Evolutionary conservation across 2,113 vertebrate genomes (phyloP).

Genomic region (Barbus barbus): DNA sequence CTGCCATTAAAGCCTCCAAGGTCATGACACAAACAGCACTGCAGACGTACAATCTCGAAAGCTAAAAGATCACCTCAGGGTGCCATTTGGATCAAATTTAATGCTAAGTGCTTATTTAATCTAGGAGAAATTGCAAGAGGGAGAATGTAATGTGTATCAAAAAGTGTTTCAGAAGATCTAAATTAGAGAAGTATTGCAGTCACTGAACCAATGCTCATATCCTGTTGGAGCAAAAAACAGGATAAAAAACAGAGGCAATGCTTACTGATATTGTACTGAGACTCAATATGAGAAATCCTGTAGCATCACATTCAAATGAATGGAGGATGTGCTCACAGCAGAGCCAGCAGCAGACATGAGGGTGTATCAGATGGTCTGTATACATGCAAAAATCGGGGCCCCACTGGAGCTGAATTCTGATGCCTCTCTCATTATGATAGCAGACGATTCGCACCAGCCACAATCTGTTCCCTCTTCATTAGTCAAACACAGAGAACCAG

Average conservation of each 20-base stretch:
- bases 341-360: background rate
- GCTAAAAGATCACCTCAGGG: background rate
- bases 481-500: slow-evolving; percentile 2
- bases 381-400: background rate
- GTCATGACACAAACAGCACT: background rate
- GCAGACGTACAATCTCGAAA: background rate
- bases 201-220: background rate
- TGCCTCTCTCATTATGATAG: background rate
- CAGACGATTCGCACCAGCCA: background rate
- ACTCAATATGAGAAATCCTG: background rate
- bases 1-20: background rate
- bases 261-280: background rate
- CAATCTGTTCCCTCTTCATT: slow-evolving; percentile 24
- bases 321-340: background rate
- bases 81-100: background rate
- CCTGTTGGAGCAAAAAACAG: background rate
- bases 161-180: background rate
- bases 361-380: slow-evolving; percentile 3
- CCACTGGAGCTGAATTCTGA: background rate
- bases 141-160: background rate
- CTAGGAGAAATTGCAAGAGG: background rate
- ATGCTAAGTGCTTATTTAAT: background rate
- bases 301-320: background rate
- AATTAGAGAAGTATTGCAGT: background rate
- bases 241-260: background rate